Evolutionary conservation across 2,797 vertebrate genomes (phyloP).

Genomic region (Hafferia zeledoni): DNA sequence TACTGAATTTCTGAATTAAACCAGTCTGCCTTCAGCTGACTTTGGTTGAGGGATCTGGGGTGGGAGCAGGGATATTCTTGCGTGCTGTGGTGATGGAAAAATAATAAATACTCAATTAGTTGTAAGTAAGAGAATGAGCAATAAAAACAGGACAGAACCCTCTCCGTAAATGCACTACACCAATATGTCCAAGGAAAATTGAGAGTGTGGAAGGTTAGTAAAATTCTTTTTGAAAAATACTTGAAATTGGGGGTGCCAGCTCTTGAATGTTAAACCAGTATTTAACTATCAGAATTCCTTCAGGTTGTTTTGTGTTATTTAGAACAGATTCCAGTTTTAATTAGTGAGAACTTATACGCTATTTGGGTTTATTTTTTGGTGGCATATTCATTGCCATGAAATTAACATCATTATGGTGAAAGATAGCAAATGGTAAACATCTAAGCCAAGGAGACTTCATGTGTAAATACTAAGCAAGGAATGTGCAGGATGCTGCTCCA

Average conservation of each 20-base stretch:
- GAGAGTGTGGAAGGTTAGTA: neutral
- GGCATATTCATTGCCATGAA: neutral
- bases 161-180: neutral
- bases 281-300: neutral
- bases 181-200: neutral
- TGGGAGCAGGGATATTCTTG: neutral
- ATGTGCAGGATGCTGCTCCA: neutral
- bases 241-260: neutral
- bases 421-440: neutral
- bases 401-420: neutral
- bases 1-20: neutral
- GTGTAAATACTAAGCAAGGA: neutral
- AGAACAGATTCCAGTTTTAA: neutral
- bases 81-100: neutral
- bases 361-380: neutral
- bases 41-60: neutral
- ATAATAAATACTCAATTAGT: neutral
- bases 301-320: neutral
- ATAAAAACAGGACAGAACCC: neutral
- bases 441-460: neutral
- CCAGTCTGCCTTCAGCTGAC: neutral
- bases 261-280: neutral
- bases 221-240: neutral
- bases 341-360: neutral
- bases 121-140: neutral